These are phyloP conservation scores for Schlechtendalia chinensis DNA, from an alignment of 1,140 invertebrate genomes.

Conservation along the genomic window DNA sequence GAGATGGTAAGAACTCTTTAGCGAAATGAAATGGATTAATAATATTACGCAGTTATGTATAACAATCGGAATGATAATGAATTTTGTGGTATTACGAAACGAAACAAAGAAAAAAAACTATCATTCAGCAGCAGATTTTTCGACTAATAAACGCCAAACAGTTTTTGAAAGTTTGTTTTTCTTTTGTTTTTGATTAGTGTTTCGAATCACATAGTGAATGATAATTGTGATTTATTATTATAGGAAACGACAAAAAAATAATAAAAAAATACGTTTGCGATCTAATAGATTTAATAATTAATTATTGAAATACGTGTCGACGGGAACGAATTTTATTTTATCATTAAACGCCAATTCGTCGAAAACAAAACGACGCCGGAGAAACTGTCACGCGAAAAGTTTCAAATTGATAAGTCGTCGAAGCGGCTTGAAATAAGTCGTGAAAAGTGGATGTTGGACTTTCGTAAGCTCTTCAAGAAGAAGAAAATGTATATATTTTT, in stretches of 20 bases:
- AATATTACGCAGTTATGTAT: neutral
- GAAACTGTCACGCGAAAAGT: too few relatives aligned
- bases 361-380: too few relatives aligned
- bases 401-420: too few relatives aligned
- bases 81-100: neutral
- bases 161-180: constrained; percentile 23
- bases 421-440: too few relatives aligned
- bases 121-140: neutral
- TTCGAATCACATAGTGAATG: neutral
- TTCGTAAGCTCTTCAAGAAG: too few relatives aligned
- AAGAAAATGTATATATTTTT: too few relatives aligned
- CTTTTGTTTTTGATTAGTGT: constrained; percentile 12
- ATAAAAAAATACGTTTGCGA: neutral
- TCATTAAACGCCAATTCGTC: too few relatives aligned
- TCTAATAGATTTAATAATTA: too few relatives aligned
- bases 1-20: neutral
- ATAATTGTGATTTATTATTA: constrained; percentile 29
- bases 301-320: too few relatives aligned
- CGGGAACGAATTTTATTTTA: too few relatives aligned
- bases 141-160: neutral
- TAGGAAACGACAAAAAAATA: neutral
- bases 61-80: neutral
- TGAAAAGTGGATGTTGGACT: too few relatives aligned
- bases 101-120: too few relatives aligned
- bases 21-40: neutral